Evolutionary conservation across 2,888 invertebrate genomes (phyloP), one percentile per base, ranked within the genome.

Genomic region (Andrena minutula): DNA sequence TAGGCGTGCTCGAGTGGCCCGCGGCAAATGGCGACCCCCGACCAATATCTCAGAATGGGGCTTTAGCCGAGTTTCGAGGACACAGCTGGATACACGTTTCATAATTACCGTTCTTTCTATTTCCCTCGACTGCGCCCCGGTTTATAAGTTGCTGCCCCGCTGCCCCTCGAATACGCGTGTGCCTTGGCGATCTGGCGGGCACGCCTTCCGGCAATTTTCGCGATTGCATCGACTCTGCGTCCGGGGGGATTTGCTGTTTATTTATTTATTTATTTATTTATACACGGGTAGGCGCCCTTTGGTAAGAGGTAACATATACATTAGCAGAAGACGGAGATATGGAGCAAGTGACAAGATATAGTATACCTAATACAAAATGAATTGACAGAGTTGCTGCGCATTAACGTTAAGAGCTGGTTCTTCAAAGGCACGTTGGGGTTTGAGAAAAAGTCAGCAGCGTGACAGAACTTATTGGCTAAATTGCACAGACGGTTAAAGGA

Each of bases 21-120:
- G 35, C 49, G 71, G 77, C 75, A 71, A 77, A 74, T 64, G 73
- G 79, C 76, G 58, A 70, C 82, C 74, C 68, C 71, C 83, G 58
- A 47, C 77, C 77, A 74, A 79, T 81, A 68, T 75, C 70, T 70
- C 53, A 41, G 32, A 83, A 78, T 70, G 35, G 66, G 65, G 49
- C 66, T 78, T 82, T 66, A 77, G 75, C 41, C 75, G 41, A 83
- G 70, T 87, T 85, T 75, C 64, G 64, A 70, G 63, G 73, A 60
- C 78, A 72, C 82, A 85, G 82, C 79, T 85, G 82, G 76, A 79
- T 82, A 78, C 65, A 66, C 75, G 83, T 72, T 66, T 56, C 75
- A 56, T 82, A 89, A 87, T 86, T 84, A 75, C 65, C 78, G 28
- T 80, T 75, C 66, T 86, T 83, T 85, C 75, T 68, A 79, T 68